phyloP scores from a whole-genome alignment of 2,888 invertebrate species.

The Dione juno region DNA sequence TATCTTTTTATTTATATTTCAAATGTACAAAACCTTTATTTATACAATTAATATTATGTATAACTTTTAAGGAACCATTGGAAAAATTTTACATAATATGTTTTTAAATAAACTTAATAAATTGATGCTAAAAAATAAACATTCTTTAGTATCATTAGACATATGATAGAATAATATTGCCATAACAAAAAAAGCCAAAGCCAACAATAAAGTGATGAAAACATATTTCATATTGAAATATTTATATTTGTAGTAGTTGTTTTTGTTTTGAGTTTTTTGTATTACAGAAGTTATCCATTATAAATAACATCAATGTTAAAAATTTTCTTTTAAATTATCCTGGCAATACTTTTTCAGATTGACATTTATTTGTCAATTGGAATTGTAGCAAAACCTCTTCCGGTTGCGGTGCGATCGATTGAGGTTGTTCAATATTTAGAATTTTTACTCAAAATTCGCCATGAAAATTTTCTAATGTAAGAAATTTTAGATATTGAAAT shows the following conservation, averaged over 20 bases:
- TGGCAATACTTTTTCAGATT: conserved; percentile 40
- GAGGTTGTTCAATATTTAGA: conserved; percentile 35
- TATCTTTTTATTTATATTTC: too few species aligned
- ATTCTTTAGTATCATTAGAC: too few species aligned
- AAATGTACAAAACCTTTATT: too few species aligned
- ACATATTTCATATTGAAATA: neutral
- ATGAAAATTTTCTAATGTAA: conserved; percentile 36
- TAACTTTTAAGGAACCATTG: too few species aligned
- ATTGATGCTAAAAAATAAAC: too few species aligned
- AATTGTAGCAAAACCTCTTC: conserved; percentile 47
- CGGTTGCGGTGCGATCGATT: conserved; percentile 46
- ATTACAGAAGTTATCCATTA: neutral
- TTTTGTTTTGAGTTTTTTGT: neutral
- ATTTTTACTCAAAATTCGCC: conserved; percentile 40
- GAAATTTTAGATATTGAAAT: conserved; percentile 23
- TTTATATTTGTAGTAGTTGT: neutral
- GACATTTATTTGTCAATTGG: conserved; percentile 40
- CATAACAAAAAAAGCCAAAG: neutral
- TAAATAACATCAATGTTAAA: neutral
- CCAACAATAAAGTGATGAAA: neutral
- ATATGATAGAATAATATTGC: neutral
- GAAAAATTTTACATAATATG: too few species aligned
- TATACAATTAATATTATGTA: too few species aligned
- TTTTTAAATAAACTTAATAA: too few species aligned
- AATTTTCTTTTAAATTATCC: conserved; percentile 3